phyloP scores from a whole-genome alignment of 2,797 vertebrate genomes.

The Crenuchus spilurus region DNA sequence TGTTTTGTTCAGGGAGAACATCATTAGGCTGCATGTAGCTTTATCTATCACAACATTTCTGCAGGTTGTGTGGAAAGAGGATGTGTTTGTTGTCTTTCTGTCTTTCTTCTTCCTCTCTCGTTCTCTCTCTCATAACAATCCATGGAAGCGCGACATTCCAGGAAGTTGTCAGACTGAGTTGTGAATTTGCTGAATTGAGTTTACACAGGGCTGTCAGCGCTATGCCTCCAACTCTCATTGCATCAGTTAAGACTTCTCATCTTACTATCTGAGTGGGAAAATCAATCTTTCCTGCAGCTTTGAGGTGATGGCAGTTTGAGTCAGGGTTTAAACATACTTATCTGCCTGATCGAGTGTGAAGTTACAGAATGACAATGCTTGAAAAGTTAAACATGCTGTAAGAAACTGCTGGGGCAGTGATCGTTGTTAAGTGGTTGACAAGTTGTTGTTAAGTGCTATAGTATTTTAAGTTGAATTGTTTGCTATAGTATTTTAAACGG shows the following conservation, averaged over 20 bases:
- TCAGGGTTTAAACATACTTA: background rate
- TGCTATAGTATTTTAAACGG: too few species aligned
- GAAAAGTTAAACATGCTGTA: too few species aligned
- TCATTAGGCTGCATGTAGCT: background rate
- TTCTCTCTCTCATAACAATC: conserved; percentile 28
- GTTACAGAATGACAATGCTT: too few species aligned
- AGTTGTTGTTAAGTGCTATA: too few species aligned
- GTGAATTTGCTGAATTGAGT: conserved; percentile 28
- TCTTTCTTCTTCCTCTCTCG: conserved; percentile 12
- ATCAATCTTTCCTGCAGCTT: background rate
- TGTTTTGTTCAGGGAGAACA: background rate
- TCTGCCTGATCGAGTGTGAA: conserved; percentile 1
- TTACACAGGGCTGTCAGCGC: conserved; percentile 9
- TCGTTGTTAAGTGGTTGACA: background rate
- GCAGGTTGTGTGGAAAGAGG: conserved; percentile 1
- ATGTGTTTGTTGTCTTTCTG: conserved; percentile 29
- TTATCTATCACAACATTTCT: background rate
- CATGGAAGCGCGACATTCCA: conserved; percentile 43
- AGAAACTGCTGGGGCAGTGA: background rate
- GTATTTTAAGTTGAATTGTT: too few species aligned
- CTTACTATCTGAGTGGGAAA: background rate
- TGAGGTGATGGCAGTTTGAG: background rate
- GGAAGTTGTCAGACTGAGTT: conserved; percentile 42
- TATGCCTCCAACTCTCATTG: conserved; percentile 7
- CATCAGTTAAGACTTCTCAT: conserved; percentile 8